Conservation (phyloP, 2,113 vertebrate genomes). For the Caloenas nicobarica region DNA sequence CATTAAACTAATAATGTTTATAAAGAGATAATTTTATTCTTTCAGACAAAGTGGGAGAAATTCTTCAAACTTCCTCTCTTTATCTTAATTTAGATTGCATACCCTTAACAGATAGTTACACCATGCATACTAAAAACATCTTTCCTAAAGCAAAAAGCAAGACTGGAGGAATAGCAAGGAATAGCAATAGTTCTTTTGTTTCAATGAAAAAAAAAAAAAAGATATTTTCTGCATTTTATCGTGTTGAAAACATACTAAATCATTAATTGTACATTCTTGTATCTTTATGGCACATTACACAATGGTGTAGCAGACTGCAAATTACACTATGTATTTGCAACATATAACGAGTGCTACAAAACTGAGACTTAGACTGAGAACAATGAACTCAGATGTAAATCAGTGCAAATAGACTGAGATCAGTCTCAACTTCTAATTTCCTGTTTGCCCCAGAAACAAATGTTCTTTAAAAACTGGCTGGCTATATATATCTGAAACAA, state of each 20-base stretch:
- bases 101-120: background rate
- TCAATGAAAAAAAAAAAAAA: background rate
- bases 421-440: background rate
- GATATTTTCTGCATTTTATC: background rate
- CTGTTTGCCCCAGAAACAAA: background rate
- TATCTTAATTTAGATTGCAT: background rate
- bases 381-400: background rate
- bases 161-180: background rate
- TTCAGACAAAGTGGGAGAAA: background rate
- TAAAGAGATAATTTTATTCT: background rate
- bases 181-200: background rate
- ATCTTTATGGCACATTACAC: constrained; percentile 16
- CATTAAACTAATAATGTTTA: background rate
- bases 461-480: background rate
- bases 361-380: background rate
- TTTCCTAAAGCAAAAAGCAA: background rate
- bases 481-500: background rate
- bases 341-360: background rate
- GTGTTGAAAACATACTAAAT: background rate
- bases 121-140: background rate
- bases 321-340: background rate
- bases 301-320: background rate
- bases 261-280: background rate
- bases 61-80: background rate
- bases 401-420: background rate